A percentile compares a stretch with the other conserved stretches of the same genome.
phyloP scores from a whole-genome alignment of 2,888 invertebrate species.

The Tinea pellionella region DNA sequence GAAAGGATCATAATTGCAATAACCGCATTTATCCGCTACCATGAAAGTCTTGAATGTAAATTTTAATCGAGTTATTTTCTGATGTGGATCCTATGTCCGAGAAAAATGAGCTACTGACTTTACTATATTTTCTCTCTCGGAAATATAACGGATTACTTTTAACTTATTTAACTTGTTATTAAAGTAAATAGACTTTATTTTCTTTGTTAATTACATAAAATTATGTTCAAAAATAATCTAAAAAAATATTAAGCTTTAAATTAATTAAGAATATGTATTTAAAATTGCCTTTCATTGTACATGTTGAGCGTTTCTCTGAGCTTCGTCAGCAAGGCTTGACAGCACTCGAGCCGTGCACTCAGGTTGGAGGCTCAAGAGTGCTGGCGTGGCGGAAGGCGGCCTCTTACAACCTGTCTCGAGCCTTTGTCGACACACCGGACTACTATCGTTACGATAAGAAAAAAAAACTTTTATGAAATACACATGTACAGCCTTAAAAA shows the following conservation, averaged over 20 bases:
- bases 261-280: not conserved
- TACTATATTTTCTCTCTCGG: not conserved
- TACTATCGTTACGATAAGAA: constrained; percentile 1
- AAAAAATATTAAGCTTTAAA: not conserved
- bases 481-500: not conserved
- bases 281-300: not conserved
- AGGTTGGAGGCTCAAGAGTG: not conserved
- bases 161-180: too few species aligned
- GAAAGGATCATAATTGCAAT: constrained; percentile 50
- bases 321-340: constrained; percentile 37
- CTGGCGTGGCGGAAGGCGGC: constrained; percentile 51
- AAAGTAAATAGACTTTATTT: not conserved
- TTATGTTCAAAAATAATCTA: not conserved
- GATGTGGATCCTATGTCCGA: constrained; percentile 20
- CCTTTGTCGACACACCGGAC: constrained; percentile 60
- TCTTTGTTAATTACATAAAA: not conserved
- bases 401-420: constrained; percentile 61
- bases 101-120: not conserved
- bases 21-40: constrained; percentile 51
- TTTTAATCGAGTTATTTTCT: constrained; percentile 53
- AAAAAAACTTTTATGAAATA: not conserved
- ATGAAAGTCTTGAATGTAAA: constrained; percentile 46
- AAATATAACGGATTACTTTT: not conserved
- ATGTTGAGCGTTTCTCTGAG: constrained; percentile 9
- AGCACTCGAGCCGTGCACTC: constrained; percentile 21